Percentiles rank a stretch among this genome's conserved stretches.
Conservation (phyloP, 2,888 invertebrate genomes). For the Melinaea menophilus region DNA sequence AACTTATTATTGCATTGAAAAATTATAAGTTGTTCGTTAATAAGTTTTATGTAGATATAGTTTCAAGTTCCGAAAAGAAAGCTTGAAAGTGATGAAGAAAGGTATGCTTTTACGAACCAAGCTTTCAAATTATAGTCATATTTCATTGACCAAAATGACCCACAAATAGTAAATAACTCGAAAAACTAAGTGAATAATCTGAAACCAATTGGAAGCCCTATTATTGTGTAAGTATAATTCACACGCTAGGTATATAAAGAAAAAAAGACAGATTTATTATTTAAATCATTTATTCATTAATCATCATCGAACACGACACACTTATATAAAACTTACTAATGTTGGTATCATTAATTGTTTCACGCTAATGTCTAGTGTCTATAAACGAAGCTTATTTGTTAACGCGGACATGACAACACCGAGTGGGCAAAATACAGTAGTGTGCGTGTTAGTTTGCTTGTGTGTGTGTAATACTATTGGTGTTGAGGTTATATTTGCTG, state of each 20-base stretch:
- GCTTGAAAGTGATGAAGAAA: too few relatives aligned
- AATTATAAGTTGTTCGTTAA: too few relatives aligned
- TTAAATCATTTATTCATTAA: conserved; percentile 23
- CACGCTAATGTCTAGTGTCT: conserved; percentile 4
- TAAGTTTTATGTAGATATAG: too few relatives aligned
- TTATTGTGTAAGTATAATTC: too few relatives aligned
- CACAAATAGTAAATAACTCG: too few relatives aligned
- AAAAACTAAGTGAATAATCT: too few relatives aligned
- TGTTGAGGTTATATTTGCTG: conserved; percentile 2
- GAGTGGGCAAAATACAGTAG: conserved; percentile 2
- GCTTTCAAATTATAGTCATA: too few relatives aligned
- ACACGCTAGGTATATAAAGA: conserved; percentile 3
- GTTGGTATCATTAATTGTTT: conserved; percentile 5
- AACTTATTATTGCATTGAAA: too few relatives aligned
- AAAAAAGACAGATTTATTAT: conserved; percentile 17
- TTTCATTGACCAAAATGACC: too few relatives aligned
- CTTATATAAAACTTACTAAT: conserved; percentile 12
- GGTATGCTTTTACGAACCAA: too few relatives aligned
- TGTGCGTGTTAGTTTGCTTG: not conserved
- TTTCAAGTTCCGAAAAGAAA: too few relatives aligned
- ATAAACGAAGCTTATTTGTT: conserved; percentile 6
- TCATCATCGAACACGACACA: conserved; percentile 19
- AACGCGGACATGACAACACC: conserved; percentile 8
- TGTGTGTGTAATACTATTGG: not conserved
- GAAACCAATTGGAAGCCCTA: too few relatives aligned